Evolutionary conservation across 2,888 invertebrate genomes (phyloP), one percentile per base, ranked within the genome.

Genomic region (Glyphotaelius pellucidus): DNA sequence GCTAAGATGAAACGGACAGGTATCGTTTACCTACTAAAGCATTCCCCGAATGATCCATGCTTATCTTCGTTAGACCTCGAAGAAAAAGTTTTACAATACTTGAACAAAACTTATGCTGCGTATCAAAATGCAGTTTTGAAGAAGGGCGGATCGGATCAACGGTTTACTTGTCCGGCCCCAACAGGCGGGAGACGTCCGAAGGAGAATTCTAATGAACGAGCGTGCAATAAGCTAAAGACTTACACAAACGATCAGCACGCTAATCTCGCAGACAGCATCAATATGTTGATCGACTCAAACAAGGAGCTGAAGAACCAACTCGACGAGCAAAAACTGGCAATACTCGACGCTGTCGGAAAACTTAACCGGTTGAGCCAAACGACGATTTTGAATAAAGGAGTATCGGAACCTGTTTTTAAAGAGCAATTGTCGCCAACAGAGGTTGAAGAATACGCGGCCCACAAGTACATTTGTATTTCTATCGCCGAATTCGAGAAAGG

Each of bases 11-110:
- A 30, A 15, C 25, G 30, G 2, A 30, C 2, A 11, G 86, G 86
- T n/a, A 42, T 42, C 15, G 30, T 86, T 30, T 86, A 86, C n/a
- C 30, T 86, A 25, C 35, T 86, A 47, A 38, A 86, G 42, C n/a
- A 42, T 42, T 86, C 42, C 1, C 35, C n/a, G 2, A 30, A 3
- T 19, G 42, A 86, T 25, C 42, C 42, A 12, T 86, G 86, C 30
- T 47, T 3, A 25, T 9, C 25, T 67, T 67, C 67, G 67, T 25
- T n/a, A 67, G n/a, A 67, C 67, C 67, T 67, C 67, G 15, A 81
- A 81, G 81, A 81, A 7, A 31, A 81, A 25, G 67, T 67, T n/a
- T 67, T 67, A 25, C 25, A 9, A 19, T 67, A 67, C 67, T 67
- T 67, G 25, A 67, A 67, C 25, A n/a, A 67, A 67, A 67, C 67